Evolutionary conservation across 1,140 invertebrate species (phyloP), one percentile per base, ranked within the genome.

Genomic region (Araneus ventricosus): DNA sequence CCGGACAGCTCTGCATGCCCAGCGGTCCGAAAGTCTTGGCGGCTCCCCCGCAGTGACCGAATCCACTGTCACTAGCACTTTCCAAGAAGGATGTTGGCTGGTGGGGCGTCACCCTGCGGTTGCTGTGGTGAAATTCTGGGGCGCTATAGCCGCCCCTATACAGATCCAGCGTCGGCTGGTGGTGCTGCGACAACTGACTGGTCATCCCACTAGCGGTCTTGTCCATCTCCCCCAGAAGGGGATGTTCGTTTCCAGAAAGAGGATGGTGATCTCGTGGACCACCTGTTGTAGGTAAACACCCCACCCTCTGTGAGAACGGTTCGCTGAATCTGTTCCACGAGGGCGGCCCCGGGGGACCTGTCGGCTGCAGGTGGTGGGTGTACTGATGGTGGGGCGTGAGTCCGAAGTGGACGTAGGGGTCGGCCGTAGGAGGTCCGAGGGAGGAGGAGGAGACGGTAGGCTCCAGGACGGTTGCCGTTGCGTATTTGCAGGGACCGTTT

Each of bases 341-440:
- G 3, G 93, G 88, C 3, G 92, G 86, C 22, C 30, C 30, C 0
- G 80, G 59, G 0, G 79, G 82, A 61, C 34, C 59, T 24, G 70
- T 75, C 4, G 88, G 61, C 2, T 90, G 80, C 22, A 75, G 75
- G 30, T 84, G 86, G 59, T 93, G 92, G 67, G 85, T 52, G 39
- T 93, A 91, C 27, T 90, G 88, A 24, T 90, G 87, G 57, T 90
- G 93, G 24, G 93, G 88, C 8, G 87, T n/a, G 3, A 94, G 59
- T 7, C 93, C 93, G 45, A 94, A 88, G 27, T 94, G 93, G 24
- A 94, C 86, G 70, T 94, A 92, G n/a, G 89, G 93, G 85, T 94
- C 93, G 27, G 80, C 70, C 3, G 89, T 27, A 22, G 82, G 86
- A 52, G 63, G 86, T 61, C 85, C 63, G 30, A 80, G 84, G 1